Conservation (phyloP, 2,113 vertebrate species). For the Callaeas wilsoni region DNA sequence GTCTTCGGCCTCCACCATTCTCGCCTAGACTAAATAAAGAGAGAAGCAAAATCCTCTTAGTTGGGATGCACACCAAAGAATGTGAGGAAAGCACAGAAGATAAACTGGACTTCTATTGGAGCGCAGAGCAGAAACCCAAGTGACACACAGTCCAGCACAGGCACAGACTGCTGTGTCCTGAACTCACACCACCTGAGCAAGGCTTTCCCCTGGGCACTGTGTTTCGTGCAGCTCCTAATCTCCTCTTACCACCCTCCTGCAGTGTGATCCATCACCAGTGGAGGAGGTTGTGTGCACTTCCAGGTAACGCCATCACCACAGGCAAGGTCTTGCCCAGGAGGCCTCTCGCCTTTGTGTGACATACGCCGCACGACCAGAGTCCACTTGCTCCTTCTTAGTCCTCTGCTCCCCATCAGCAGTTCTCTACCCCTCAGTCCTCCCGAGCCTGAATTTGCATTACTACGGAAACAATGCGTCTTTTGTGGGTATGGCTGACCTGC, state of each 20-base stretch:
- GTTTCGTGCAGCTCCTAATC: neutral
- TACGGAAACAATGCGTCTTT: fast-evolving
- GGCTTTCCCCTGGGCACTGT: neutral
- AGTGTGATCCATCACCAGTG: fast-evolving
- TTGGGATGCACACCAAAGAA: neutral
- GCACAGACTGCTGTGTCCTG: neutral
- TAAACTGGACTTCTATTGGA: neutral
- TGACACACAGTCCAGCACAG: neutral
- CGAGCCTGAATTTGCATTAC: fast-evolving
- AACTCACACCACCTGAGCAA: neutral
- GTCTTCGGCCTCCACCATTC: neutral
- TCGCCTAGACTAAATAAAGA: constrained; percentile 22
- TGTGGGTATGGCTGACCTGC: neutral
- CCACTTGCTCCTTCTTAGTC: neutral
- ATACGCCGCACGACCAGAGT: fast-evolving
- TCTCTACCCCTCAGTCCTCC: neutral
- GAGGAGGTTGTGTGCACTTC: neutral
- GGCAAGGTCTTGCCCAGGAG: neutral
- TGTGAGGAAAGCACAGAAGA: neutral
- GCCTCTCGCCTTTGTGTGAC: neutral
- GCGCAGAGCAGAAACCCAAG: neutral
- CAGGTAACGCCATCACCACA: neutral
- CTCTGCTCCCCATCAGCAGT: neutral
- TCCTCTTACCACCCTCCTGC: neutral
- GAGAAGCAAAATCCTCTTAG: neutral